These are phyloP conservation scores for Callyntrura sp. DNA, from an alignment of 2,888 invertebrate species.

Conservation along the genomic window DNA sequence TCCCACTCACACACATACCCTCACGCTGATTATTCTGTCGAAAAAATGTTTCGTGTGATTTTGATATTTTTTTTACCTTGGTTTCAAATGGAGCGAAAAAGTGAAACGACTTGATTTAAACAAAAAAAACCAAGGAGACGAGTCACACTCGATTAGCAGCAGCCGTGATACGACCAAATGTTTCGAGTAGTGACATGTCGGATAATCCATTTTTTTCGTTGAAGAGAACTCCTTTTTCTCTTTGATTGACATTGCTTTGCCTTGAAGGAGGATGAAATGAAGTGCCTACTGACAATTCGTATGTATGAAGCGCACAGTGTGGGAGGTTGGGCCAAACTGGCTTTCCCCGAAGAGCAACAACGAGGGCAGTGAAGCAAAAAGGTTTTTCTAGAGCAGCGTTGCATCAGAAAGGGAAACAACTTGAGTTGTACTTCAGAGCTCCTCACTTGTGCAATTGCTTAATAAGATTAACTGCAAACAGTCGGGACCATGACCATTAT, in stretches of 20 bases:
- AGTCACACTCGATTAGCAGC: constrained; percentile 61
- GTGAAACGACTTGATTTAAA: constrained; percentile 27
- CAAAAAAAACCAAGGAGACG: constrained; percentile 45
- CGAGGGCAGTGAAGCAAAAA: not conserved
- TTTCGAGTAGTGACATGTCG: constrained; percentile 49
- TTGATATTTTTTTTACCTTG: not conserved
- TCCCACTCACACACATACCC: too few relatives aligned
- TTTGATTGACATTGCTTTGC: not conserved
- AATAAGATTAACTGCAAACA: too few relatives aligned
- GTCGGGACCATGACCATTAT: not conserved
- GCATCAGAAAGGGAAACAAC: not conserved
- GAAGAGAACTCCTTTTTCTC: not conserved
- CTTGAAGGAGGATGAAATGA: not conserved
- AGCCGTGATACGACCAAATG: constrained; percentile 64
- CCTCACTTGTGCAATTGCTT: too few relatives aligned
- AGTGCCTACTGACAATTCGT: too few relatives aligned
- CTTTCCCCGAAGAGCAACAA: not conserved
- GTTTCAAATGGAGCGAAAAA: not conserved
- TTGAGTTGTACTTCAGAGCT: not conserved
- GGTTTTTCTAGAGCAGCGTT: not conserved
- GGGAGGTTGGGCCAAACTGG: not conserved
- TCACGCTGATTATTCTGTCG: not conserved
- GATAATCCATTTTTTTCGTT: constrained; percentile 1
- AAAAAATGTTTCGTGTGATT: constrained; percentile 12
- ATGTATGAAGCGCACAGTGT: too few relatives aligned